A percentile compares a stretch with the other conserved stretches of the same genome.
phyloP scores from a whole-genome alignment of 2,888 invertebrate species.

The Drosophila atripex region DNA sequence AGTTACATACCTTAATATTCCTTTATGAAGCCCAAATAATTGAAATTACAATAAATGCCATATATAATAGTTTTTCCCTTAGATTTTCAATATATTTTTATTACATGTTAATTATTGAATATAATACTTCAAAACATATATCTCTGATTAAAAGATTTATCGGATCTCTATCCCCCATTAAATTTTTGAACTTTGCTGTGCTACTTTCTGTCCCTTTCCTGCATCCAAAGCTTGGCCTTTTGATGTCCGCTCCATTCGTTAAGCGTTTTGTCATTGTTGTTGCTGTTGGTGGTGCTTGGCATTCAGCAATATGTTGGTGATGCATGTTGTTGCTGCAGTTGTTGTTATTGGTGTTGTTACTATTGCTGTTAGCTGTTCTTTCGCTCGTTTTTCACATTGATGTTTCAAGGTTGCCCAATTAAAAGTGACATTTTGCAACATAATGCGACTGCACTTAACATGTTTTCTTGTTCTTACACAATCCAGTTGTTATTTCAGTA shows the following conservation, averaged over 20 bases:
- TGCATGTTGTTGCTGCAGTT: slow-evolving; percentile 49
- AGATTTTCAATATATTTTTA: no score
- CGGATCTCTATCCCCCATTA: background rate
- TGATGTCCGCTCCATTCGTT: slow-evolving; percentile 70
- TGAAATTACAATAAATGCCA: no score
- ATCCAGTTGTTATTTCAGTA: slow-evolving; percentile 37
- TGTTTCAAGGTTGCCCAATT: slow-evolving; percentile 82
- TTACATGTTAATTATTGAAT: background rate
- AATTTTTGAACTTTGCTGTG: slow-evolving; percentile 7
- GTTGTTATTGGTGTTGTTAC: slow-evolving; percentile 59
- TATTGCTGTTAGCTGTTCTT: slow-evolving; percentile 62
- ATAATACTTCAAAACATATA: background rate
- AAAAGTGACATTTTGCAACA: slow-evolving; percentile 81
- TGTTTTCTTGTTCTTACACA: slow-evolving; percentile 68
- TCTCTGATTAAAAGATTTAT: no score
- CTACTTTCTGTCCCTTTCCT: slow-evolving; percentile 55
- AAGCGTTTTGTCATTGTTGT: slow-evolving; percentile 72
- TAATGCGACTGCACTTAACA: slow-evolving; percentile 78
- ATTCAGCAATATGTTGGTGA: slow-evolving; percentile 66
- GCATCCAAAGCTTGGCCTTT: slow-evolving; percentile 49
- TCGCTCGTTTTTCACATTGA: slow-evolving; percentile 67
- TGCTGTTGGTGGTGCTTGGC: slow-evolving; percentile 48
- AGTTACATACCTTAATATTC: background rate
- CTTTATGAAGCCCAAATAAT: background rate
- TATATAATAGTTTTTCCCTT: no score